Base-by-base conservation (phyloP, 1,140 invertebrate genomes). In the Mamestra configurata region DNA sequence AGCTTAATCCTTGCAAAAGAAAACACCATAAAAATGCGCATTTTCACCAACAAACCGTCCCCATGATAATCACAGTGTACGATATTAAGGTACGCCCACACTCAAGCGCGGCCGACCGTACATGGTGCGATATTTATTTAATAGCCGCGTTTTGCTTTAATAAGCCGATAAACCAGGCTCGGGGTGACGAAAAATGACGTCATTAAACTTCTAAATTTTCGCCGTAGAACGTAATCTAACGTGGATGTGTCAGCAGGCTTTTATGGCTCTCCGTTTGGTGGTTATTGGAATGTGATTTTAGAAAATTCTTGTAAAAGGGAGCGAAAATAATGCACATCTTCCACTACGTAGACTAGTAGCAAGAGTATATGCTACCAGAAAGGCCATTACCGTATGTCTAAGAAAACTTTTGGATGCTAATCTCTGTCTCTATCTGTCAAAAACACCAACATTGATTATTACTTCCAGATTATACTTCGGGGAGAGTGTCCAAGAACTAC, bases 181-280 rank as follows among this genome's bases (percentile, higher is more conserved):
- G 2, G 20, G 79, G 86, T 86, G 84, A 87, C 84, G 89, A 88
- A 88, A 89, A 89, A 91, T 89, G 85, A 88, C 82, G 83, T 85
- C 86, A 88, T 89, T 90, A 86, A 86, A 86, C 81, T 79, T 82
- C 79, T 80, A 83, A 87, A 86, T 90, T 88, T 79, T 59, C 55
- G 43, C 70, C 24, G 27, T 70, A 7, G 40, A 24, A 43, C 13
- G 35, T 20, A 43, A 57, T 59, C 18, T 75, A 37, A 18, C 6
- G 53, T 20, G 13, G 10, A 75, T 59, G 37, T 59, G 35, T 46
- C n/a, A 59, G 31, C 35, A 22, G 49, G 59, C 15, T 59, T 43
- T 43, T 57, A 75, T 40, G 35, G 22, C 0, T 15, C 15, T 18
- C 20, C 59, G 35, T 57, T 75, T 37, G 20, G 66, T 43, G 0